Evolutionary conservation across 2,888 invertebrate species (phyloP).

Genomic region (Nycteola revayana): DNA sequence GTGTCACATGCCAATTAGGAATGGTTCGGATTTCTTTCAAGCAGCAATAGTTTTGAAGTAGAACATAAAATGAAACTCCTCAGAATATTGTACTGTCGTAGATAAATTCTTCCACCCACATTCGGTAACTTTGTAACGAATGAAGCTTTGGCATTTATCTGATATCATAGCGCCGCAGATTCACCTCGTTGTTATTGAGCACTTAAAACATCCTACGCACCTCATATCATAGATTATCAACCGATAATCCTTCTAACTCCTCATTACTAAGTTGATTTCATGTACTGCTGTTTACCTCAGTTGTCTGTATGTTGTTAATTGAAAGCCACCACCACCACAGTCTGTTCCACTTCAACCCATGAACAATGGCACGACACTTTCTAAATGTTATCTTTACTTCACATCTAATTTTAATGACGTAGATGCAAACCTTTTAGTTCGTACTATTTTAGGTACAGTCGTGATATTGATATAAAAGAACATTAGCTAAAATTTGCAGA

Average conservation of each 20-base stretch:
- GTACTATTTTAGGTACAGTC: too few relatives aligned
- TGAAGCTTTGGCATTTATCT: constrained; percentile 25
- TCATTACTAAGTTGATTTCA: constrained; percentile 40
- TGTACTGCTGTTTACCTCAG: constrained; percentile 49
- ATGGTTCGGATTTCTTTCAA: too few relatives aligned
- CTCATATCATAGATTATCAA: constrained; percentile 38
- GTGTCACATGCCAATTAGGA: too few relatives aligned
- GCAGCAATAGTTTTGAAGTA: too few relatives aligned
- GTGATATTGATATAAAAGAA: too few relatives aligned
- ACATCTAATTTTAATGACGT: constrained; percentile 60
- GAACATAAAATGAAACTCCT: constrained; percentile 17
- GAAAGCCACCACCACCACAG: constrained; percentile 45
- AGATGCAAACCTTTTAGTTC: constrained; percentile 42
- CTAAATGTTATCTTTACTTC: constrained; percentile 60
- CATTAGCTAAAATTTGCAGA: too few relatives aligned
- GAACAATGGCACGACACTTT: constrained; percentile 71
- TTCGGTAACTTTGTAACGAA: constrained; percentile 4
- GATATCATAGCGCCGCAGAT: constrained; percentile 13
- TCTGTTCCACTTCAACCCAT: constrained; percentile 60
- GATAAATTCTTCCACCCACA: constrained; percentile 27
- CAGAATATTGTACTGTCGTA: constrained; percentile 18
- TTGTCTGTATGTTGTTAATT: constrained; percentile 61
- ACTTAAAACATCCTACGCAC: constrained; percentile 29
- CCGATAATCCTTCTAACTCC: constrained; percentile 50
- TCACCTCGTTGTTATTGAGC: constrained; percentile 17